Percentiles rank a stretch among this genome's conserved stretches.
These are phyloP conservation scores for Tenthredo notha DNA, from an alignment of 2,888 invertebrate genomes.

Conservation along the genomic window DNA sequence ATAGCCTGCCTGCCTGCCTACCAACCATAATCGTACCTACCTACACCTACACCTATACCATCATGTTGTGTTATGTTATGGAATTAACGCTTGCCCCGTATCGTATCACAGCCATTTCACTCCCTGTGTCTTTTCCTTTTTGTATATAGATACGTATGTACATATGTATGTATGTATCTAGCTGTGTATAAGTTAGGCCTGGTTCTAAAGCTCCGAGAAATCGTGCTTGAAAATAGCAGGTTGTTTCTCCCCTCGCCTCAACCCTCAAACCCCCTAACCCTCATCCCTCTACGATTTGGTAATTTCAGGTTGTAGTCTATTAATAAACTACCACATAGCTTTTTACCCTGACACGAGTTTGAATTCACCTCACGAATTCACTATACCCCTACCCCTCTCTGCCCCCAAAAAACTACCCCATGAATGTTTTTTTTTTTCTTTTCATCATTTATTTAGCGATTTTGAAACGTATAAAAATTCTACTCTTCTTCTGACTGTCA, in stretches of 20 bases:
- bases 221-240: constrained; percentile 3
- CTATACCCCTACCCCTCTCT: not conserved
- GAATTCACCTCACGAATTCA: not conserved
- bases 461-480: no score
- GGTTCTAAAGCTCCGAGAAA: not conserved
- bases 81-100: not conserved
- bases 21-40: not conserved
- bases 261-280: not conserved
- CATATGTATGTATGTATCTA: not conserved
- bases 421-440: not conserved
- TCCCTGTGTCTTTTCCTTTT: not conserved
- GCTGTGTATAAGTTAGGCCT: no score
- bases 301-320: constrained; percentile 22
- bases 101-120: not conserved
- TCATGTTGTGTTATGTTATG: constrained; percentile 10
- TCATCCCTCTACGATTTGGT: not conserved
- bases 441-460: no score
- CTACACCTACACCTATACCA: not conserved
- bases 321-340: constrained; percentile 28
- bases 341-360: not conserved
- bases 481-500: no score
- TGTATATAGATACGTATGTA: not conserved
- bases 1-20: constrained; percentile 6
- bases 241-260: not conserved
- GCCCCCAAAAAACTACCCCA: not conserved